Conservation (phyloP, 2,888 invertebrate genomes). For the Polymixis flavicincta region DNA sequence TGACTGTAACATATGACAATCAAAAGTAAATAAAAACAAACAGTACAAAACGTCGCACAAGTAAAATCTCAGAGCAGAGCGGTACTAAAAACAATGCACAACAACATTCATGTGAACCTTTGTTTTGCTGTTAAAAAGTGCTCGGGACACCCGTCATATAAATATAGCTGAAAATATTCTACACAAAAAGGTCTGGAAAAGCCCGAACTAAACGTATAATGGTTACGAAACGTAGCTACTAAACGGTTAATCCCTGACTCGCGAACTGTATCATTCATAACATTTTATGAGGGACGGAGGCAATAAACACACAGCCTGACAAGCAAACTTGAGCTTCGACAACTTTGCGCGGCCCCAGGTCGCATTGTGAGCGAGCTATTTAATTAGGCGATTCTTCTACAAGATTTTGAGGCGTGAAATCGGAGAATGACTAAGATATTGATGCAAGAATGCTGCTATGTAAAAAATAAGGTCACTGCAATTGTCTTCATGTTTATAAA, state of each 20-base stretch:
- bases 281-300: conserved; percentile 80
- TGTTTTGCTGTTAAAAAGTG: conserved; percentile 57
- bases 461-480: not conserved
- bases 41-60: not conserved
- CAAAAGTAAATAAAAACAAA: conserved; percentile 19
- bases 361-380: conserved; percentile 49
- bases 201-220: conserved; percentile 72
- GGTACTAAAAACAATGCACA: conserved; percentile 48
- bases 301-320: conserved; percentile 79
- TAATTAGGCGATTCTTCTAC: not conserved
- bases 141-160: conserved; percentile 55
- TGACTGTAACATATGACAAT: not conserved
- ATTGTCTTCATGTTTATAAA: not conserved
- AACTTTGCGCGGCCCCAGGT: conserved; percentile 67
- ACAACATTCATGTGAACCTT: conserved; percentile 51
- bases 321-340: conserved; percentile 77
- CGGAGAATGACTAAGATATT: too few species aligned
- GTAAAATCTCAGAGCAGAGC: conserved; percentile 18
- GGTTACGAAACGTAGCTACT: conserved; percentile 76
- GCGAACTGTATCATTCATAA: conserved; percentile 84
- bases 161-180: conserved; percentile 65
- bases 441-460: not conserved
- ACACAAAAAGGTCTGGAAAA: conserved; percentile 69
- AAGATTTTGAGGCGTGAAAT: not conserved
- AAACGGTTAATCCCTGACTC: conserved; percentile 79